Evolutionary conservation across 2,888 invertebrate species (phyloP).

Genomic region (Nebria salina): DNA sequence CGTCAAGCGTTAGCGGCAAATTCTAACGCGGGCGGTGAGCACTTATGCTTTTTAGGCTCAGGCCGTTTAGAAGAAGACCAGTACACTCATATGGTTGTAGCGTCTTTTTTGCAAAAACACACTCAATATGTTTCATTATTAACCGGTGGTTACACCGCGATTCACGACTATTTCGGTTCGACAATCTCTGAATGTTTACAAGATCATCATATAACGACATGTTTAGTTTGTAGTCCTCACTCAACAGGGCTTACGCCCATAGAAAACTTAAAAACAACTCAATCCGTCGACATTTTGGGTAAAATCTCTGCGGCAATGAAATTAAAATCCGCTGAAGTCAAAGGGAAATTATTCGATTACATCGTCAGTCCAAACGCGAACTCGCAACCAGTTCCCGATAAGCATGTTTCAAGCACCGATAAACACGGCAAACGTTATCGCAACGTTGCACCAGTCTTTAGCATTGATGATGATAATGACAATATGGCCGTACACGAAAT

Average conservation of each 20-base stretch:
- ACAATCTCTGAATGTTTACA: slow-evolving; percentile 83
- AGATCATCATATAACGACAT: slow-evolving; percentile 83
- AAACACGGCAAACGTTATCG: slow-evolving; percentile 88
- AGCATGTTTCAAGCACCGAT: slow-evolving; percentile 86
- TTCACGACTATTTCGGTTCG: slow-evolving; percentile 85
- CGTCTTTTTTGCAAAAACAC: slow-evolving; percentile 94
- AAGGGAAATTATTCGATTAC: slow-evolving; percentile 90
- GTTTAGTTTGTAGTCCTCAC: slow-evolving; percentile 80
- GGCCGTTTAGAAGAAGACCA: slow-evolving; percentile 94
- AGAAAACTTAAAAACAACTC: slow-evolving; percentile 52
- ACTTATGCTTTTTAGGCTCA: slow-evolving; percentile 92
- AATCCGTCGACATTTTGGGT: slow-evolving; percentile 78
- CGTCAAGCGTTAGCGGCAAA: slow-evolving; percentile 86
- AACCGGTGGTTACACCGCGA: slow-evolving; percentile 88
- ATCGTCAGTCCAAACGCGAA: slow-evolving; percentile 85
- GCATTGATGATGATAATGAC: slow-evolving; percentile 89
- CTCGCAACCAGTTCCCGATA: slow-evolving; percentile 68
- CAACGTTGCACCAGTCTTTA: slow-evolving; percentile 92
- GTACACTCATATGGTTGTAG: slow-evolving; percentile 98
- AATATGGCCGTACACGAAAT: slow-evolving; percentile 61
- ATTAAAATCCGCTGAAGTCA: slow-evolving; percentile 90
- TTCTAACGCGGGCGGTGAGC: slow-evolving; percentile 87
- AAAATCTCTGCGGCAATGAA: slow-evolving; percentile 89
- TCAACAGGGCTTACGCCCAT: slow-evolving; percentile 54
- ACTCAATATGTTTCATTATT: slow-evolving; percentile 92